These are phyloP conservation scores for Tarsius wallacei DNA, from an alignment of 2,797 vertebrate genomes.

Conservation along the genomic window DNA sequence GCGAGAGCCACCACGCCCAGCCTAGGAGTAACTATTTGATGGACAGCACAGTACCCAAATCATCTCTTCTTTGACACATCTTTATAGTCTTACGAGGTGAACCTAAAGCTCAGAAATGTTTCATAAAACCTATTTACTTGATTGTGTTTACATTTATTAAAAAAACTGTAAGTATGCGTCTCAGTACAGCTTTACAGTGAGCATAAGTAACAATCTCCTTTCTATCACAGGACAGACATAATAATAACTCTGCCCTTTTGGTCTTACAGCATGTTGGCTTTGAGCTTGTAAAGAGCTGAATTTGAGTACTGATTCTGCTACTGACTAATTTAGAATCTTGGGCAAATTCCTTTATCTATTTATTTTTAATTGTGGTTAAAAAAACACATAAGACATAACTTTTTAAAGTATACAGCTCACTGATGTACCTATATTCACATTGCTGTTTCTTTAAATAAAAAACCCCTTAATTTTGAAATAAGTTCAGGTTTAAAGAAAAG, in stretches of 20 bases:
- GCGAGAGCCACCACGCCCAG: too few species aligned
- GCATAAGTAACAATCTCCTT: neutral
- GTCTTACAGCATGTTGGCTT: constrained; percentile 26
- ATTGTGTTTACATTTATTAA: constrained; percentile 49
- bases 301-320: constrained; percentile 8
- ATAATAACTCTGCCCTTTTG: neutral
- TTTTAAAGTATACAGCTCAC: constrained; percentile 5
- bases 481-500: neutral
- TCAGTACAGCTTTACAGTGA: neutral
- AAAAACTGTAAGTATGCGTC: neutral
- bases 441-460: neutral
- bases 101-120: neutral
- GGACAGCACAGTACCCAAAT: neutral
- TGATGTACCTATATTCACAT: neutral
- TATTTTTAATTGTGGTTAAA: neutral
- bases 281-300: neutral
- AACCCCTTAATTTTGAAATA: constrained; percentile 31
- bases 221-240: neutral
- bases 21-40: neutral
- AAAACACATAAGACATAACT: neutral
- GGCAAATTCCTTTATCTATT: neutral
- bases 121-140: constrained; percentile 18
- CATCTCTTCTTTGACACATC: neutral
- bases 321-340: neutral
- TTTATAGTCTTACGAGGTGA: neutral